Evolutionary conservation across 2,888 invertebrate species (phyloP).

Genomic region (Amphipoea oculea): DNA sequence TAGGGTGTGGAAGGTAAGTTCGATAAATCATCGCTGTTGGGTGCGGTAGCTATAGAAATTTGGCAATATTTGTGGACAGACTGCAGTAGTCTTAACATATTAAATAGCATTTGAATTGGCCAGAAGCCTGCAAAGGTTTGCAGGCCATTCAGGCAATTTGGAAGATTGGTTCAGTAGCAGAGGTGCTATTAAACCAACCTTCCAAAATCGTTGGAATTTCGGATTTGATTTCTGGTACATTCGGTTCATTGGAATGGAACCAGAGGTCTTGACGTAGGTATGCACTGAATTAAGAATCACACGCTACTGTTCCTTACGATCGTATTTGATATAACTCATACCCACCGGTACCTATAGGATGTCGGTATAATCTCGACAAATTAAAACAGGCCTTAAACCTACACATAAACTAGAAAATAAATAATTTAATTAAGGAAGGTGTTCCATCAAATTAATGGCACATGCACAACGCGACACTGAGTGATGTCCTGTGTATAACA

Average conservation of each 20-base stretch:
- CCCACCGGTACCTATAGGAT: neutral
- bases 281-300: neutral
- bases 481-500: constrained; percentile 27
- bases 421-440: constrained; percentile 26
- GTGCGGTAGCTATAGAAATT: neutral
- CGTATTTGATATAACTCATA: neutral
- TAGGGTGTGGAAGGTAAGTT: neutral
- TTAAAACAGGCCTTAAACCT: neutral
- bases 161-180: neutral
- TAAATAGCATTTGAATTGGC: too few species aligned
- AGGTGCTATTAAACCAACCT: neutral
- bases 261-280: neutral
- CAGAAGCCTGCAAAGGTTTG: neutral
- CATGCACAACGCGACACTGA: constrained; percentile 40
- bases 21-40: neutral
- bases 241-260: neutral
- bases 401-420: constrained; percentile 11
- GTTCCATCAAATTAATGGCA: constrained; percentile 43
- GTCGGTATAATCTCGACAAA: neutral
- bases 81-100: neutral
- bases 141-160: neutral
- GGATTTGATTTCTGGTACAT: neutral
- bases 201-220: neutral
- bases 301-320: neutral
- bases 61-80: neutral